Evolutionary conservation across 2,888 invertebrate species (phyloP), one percentile per base, ranked within the genome.

Genomic region (Mimachlamys varia): DNA sequence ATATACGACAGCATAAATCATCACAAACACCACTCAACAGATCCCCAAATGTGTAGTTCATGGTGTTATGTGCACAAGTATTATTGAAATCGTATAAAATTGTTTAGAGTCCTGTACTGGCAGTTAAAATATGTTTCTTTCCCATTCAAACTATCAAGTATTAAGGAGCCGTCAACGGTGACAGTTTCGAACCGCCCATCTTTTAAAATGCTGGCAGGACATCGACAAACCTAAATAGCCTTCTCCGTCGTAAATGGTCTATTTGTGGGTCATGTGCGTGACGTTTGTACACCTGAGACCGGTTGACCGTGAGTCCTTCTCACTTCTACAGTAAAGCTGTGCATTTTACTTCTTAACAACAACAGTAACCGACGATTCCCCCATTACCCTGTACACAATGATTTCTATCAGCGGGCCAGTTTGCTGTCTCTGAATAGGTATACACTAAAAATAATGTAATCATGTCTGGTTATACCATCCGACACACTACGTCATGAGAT

Each of bases 71-170:
- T 76, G 27, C 27, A 76, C 76, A 76, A 76, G 76, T 76, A 33
- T 76, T 76, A 76, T 76, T 76, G 76, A 76, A 76, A 76, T 76
- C 76, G 76, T 76, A 76, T 76, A 76, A 76, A 76, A 76, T 76
- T 76, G 76, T 76, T 76, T 76, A 27, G 76, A 76, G 76, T 33
- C 76, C 76, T 76, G 76, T 33, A 76, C 76, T 76, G 76, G 76
- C 76, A 27, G 76, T 76, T 76, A 76, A 76, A 76, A 76, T 76
- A 76, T 27, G 76, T 76, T 76, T 76, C 76, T 76, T 76, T 12
- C 33, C 76, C 13, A 76, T 76, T 76, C 76, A 76, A 33, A 76
- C 76, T 33, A 76, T 76, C 76, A 76, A 76, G 76, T 33, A 76
- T 76, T 76, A 76, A 33, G 33, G 76, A 76, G 76, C 76, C 76